These are phyloP conservation scores for Ephestia elutella DNA, from an alignment of 1,140 invertebrate species.

Conservation along the genomic window DNA sequence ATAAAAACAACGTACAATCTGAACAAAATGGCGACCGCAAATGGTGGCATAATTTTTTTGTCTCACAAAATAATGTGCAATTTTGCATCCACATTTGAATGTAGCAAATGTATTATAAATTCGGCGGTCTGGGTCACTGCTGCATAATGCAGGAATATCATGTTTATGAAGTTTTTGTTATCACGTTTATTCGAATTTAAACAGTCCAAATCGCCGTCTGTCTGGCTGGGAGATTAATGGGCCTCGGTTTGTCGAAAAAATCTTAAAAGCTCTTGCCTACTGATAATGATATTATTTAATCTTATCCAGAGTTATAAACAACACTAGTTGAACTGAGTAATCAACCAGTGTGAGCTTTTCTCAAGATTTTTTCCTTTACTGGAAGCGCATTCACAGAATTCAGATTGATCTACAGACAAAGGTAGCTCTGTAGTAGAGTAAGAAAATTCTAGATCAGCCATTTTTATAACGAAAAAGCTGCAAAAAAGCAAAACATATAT, in stretches of 20 bases:
- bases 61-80: constrained; percentile 23
- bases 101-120: not conserved
- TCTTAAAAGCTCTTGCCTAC: not conserved
- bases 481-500: no score
- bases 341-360: no score
- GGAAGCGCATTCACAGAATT: no score
- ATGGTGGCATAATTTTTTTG: constrained; percentile 7
- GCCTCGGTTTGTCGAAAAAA: not conserved
- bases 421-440: no score
- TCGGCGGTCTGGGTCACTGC: constrained; percentile 24
- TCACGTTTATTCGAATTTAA: constrained; percentile 14
- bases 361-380: no score
- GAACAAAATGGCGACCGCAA: not conserved
- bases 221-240: not conserved
- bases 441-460: no score
- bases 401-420: no score
- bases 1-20: no score
- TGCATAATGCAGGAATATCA: constrained; percentile 38
- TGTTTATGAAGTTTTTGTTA: constrained; percentile 9
- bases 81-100: constrained; percentile 25
- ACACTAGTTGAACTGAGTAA: no score
- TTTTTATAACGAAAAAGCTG: no score
- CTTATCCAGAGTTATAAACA: no score
- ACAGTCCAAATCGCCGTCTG: not conserved
- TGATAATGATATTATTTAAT: not conserved